Percentiles rank a stretch among this genome's conserved stretches.
phyloP scores from a whole-genome alignment of 2,888 invertebrate species.

The Yponomeuta plumbellus region DNA sequence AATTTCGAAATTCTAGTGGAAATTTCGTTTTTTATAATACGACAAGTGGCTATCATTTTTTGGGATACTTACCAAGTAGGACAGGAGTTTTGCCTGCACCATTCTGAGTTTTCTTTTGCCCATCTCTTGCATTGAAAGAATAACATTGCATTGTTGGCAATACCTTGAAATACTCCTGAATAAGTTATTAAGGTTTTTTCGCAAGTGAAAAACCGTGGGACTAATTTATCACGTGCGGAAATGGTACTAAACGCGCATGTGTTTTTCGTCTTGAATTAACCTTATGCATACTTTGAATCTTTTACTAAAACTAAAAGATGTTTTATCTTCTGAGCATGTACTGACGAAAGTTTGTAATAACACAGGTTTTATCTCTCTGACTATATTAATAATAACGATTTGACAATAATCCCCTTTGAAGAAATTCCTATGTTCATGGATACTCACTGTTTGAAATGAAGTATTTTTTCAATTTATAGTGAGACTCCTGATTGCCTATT shows the following conservation, averaged over 20 bases:
- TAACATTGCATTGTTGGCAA: neutral
- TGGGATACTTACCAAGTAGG: constrained; percentile 31
- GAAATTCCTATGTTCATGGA: neutral
- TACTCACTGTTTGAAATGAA: neutral
- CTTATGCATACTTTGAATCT: constrained; percentile 15
- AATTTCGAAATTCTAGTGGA: no score
- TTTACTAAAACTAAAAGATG: constrained; percentile 12
- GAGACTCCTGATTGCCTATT: neutral
- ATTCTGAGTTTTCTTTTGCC: neutral
- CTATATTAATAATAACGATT: neutral
- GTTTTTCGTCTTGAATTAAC: constrained; percentile 4
- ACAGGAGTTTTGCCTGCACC: constrained; percentile 35
- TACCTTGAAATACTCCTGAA: neutral
- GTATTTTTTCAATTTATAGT: neutral
- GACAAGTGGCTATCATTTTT: neutral
- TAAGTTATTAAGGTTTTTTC: neutral
- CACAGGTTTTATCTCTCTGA: neutral
- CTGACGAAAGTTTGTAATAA: neutral
- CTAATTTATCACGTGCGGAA: neutral
- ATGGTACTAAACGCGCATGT: constrained; percentile 11
- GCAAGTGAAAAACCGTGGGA: neutral
- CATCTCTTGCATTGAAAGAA: neutral
- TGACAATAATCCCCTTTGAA: neutral
- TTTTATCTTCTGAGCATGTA: neutral
- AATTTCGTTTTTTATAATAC: no score